Conservation (phyloP, 2,888 invertebrate genomes). For the Caenorhabditis auriculariae region DNA sequence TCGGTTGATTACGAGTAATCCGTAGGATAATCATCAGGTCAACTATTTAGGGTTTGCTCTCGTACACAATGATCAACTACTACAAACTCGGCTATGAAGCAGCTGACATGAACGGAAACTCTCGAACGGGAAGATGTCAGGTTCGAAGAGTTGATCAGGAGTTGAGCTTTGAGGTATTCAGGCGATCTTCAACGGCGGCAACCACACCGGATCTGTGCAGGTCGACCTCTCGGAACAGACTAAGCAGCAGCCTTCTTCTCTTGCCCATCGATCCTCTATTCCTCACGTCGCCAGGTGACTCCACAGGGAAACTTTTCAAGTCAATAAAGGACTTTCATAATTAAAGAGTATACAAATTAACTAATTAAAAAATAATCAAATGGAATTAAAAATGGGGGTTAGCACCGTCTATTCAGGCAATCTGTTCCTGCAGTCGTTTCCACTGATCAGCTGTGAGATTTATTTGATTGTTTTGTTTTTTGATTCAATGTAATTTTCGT, state of each 20-base stretch:
- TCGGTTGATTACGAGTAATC: no score
- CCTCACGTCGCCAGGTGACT: slow-evolving; percentile 70
- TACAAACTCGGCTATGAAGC: slow-evolving; percentile 86
- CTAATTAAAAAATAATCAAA: no score
- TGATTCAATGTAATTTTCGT: no score
- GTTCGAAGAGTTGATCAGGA: no score
- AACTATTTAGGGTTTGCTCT: slow-evolving; percentile 78
- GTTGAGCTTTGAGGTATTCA: slow-evolving; percentile 1
- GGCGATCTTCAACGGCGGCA: slow-evolving; percentile 52
- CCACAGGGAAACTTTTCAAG: slow-evolving; percentile 63
- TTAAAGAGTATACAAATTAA: no score
- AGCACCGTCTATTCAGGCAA: no score
- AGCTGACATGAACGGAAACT: slow-evolving; percentile 37
- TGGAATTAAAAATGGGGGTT: no score
- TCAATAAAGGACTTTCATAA: neutral
- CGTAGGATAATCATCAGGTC: no score
- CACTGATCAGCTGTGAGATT: no score
- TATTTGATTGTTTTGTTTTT: no score
- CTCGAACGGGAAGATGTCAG: slow-evolving; percentile 34
- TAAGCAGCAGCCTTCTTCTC: slow-evolving; percentile 21
- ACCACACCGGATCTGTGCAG: slow-evolving; percentile 41
- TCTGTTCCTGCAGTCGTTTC: no score
- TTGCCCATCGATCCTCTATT: slow-evolving; percentile 32
- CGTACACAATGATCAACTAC: slow-evolving; percentile 92
- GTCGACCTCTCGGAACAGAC: slow-evolving; percentile 29